Evolutionary conservation across 2,888 invertebrate species (phyloP).

Genomic region (Lepidocyrtinus sp.): DNA sequence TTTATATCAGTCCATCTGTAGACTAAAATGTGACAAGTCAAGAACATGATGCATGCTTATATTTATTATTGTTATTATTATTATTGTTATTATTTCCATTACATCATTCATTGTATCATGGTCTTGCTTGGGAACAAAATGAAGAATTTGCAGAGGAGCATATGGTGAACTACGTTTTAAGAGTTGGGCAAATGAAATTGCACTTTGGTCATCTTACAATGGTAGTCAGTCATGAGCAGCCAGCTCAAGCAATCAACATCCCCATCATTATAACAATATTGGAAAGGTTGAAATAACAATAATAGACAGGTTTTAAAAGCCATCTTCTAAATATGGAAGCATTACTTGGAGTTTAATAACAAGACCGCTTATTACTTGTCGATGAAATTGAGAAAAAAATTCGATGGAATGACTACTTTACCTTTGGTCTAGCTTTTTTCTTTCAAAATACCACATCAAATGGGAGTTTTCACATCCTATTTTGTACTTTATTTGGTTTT

Average conservation of each 20-base stretch:
- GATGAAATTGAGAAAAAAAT: constrained; percentile 15
- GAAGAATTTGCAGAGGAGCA: too few species aligned
- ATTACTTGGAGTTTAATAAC: constrained; percentile 16
- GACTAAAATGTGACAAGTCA: constrained; percentile 48
- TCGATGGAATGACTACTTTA: too few species aligned
- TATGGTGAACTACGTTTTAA: too few species aligned
- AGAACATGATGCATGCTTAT: constrained; percentile 29
- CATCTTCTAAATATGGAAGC: constrained; percentile 47
- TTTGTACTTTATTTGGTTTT: too few species aligned
- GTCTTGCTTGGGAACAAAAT: constrained; percentile 25
- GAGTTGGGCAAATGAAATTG: too few species aligned
- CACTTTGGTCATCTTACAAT: too few species aligned
- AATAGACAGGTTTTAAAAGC: constrained; percentile 46
- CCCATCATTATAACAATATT: too few species aligned
- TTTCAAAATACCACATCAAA: too few species aligned
- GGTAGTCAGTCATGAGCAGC: constrained; percentile 26
- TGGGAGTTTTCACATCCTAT: too few species aligned
- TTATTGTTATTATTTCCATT: too few species aligned
- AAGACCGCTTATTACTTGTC: constrained; percentile 17
- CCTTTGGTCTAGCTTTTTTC: too few species aligned
- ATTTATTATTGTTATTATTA: constrained; percentile 32
- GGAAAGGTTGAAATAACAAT: constrained; percentile 43
- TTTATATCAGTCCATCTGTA: too few species aligned
- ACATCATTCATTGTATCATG: constrained; percentile 28
- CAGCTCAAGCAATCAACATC: constrained; percentile 43